These are phyloP conservation scores for Laticauda colubrina DNA, from an alignment of 2,113 vertebrate species.

Conservation along the genomic window DNA sequence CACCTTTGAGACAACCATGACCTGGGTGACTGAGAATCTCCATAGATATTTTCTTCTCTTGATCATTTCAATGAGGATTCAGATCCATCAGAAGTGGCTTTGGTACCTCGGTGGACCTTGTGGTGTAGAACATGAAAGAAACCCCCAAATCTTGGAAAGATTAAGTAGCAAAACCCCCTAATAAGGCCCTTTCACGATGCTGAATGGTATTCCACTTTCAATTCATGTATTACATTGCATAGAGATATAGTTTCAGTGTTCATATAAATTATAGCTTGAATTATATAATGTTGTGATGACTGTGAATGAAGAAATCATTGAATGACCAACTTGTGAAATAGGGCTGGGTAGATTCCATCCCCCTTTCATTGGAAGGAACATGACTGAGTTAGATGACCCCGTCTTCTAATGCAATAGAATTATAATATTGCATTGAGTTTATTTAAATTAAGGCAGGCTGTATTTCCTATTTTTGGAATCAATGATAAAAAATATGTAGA, in stretches of 20 bases:
- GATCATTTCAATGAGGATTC: background rate
- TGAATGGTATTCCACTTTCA: background rate
- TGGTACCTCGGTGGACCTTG: background rate
- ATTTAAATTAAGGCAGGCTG: background rate
- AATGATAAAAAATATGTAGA: constrained; percentile 13
- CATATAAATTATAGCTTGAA: background rate
- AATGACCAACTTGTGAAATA: rapidly evolving
- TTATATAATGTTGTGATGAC: background rate
- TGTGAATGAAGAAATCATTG: background rate
- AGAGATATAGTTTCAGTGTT: background rate
- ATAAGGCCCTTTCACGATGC: background rate
- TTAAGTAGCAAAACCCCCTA: background rate
- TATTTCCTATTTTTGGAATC: background rate
- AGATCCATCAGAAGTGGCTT: background rate
- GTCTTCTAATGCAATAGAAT: background rate
- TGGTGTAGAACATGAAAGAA: background rate
- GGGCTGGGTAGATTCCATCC: no score
- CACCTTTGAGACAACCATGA: background rate
- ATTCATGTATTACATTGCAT: background rate
- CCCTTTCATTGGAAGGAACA: background rate
- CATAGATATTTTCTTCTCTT: background rate
- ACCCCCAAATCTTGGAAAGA: background rate
- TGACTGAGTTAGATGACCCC: background rate
- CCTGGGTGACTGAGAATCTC: background rate
- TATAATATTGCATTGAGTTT: background rate